These are phyloP conservation scores for Planiliza haematocheilus DNA, from an alignment of 2,113 vertebrate genomes.

Conservation along the genomic window DNA sequence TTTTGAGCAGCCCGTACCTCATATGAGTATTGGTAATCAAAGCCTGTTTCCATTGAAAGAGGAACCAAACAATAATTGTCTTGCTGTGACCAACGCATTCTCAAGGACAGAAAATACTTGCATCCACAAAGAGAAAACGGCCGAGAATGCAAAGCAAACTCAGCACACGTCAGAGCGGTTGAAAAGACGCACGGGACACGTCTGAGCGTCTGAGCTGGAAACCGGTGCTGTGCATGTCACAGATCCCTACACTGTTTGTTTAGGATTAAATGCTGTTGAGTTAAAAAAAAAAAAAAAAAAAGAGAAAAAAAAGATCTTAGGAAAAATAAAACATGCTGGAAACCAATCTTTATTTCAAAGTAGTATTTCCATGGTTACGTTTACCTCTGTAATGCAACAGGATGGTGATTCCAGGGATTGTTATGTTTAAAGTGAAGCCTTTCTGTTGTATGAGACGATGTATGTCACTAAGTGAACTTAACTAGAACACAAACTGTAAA, in stretches of 20 bases:
- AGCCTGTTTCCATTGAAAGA: slow-evolving; percentile 52
- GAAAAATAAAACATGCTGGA: slow-evolving; percentile 82
- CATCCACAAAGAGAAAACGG: slow-evolving; percentile 50
- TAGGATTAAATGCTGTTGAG: slow-evolving; percentile 75
- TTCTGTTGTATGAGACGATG: slow-evolving; percentile 80
- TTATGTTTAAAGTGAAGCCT: slow-evolving; percentile 76
- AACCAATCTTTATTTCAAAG: slow-evolving; percentile 76
- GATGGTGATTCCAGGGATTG: slow-evolving; percentile 78
- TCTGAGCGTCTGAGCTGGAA: slow-evolving; percentile 69
- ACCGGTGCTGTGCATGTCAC: slow-evolving; percentile 57
- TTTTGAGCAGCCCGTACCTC: slow-evolving; percentile 73
- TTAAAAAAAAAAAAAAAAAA: slow-evolving; percentile 40
- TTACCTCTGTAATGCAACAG: slow-evolving; percentile 83
- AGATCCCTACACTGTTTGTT: slow-evolving; percentile 78
- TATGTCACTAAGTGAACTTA: slow-evolving; percentile 83
- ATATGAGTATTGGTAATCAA: slow-evolving; percentile 54
- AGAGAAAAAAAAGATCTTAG: slow-evolving; percentile 62
- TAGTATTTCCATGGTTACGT: slow-evolving; percentile 77
- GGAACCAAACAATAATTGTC: slow-evolving; percentile 61
- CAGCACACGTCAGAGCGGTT: slow-evolving; percentile 41
- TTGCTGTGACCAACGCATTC: slow-evolving; percentile 62
- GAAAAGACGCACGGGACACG: slow-evolving; percentile 50
- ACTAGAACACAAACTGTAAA: slow-evolving; percentile 84
- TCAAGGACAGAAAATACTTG: slow-evolving; percentile 59
- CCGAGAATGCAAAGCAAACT: slow-evolving; percentile 66